These are phyloP conservation scores for Spilogale gracilis DNA, from an alignment of 2,113 vertebrate genomes.

Conservation along the genomic window DNA sequence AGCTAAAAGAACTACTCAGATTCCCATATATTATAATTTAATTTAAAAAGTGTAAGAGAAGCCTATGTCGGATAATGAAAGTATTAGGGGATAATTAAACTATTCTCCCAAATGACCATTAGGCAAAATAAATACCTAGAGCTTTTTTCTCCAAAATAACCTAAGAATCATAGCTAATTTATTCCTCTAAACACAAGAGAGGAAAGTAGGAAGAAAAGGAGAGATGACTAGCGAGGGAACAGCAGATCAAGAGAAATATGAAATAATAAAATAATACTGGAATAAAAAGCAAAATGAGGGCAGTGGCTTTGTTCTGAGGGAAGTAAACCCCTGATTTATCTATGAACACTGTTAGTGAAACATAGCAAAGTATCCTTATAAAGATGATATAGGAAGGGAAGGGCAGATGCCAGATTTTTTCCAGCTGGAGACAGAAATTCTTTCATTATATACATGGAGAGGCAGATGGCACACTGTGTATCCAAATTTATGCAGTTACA, in stretches of 20 bases:
- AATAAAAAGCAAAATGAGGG: conserved; percentile 18
- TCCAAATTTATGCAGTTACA: not conserved
- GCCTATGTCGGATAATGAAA: not conserved
- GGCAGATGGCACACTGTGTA: not conserved
- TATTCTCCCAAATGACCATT: not conserved
- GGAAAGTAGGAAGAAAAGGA: not conserved
- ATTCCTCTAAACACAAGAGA: not conserved
- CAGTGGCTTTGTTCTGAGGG: not conserved
- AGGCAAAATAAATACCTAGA: not conserved
- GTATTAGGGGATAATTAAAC: not conserved
- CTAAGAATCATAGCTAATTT: conserved; percentile 6
- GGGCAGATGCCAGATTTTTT: not conserved
- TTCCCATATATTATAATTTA: not conserved
- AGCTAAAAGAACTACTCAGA: not conserved
- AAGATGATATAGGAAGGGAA: not conserved
- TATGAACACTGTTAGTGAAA: not conserved
- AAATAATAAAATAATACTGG: conserved; percentile 6
- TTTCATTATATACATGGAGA: not conserved
- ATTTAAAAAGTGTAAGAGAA: not conserved
- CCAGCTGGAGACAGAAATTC: not conserved
- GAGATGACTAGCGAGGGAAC: not conserved
- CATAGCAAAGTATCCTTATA: not conserved
- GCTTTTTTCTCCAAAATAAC: conserved; percentile 51
- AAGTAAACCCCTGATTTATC: not conserved
- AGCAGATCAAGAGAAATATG: not conserved